Evolutionary conservation across 2,888 invertebrate species (phyloP), one percentile per base, ranked within the genome.

Genomic region (Amphipyra berbera): DNA sequence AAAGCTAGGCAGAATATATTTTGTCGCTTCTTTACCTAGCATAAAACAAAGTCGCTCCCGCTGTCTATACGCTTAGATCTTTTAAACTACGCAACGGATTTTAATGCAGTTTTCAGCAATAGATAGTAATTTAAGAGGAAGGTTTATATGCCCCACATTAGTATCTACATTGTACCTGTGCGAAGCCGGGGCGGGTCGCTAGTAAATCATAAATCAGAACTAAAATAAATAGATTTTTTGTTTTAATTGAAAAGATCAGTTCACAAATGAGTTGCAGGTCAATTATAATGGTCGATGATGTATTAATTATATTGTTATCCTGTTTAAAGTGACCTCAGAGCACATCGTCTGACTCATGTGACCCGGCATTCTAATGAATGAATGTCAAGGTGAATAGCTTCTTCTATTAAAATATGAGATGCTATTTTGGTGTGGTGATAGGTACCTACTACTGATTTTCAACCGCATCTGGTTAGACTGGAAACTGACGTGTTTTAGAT

Each of bases 321-420:
- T 79, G 70, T 67, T 27, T 8, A 38, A 44, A 47, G 46, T 67
- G 64, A 66, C 78, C 69, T 78, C 67, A 70, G 63, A 46, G 21
- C 3, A 21, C 21, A 21, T 21, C 35, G 14, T 62, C 52, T 79
- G 78, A 79, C 38, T 79, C 78, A 80, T 53, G 9, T 41, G 58
- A 69, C 56, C 65, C 37, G 49, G 35, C 76, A 67, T 73, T 75
- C 66, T 67, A 58, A 53, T 45, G 15, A 14, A 27, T 30, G 56
- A 78, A 81, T 72, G 81, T 68, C 81, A 79, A 79, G 79, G 79
- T 55, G 21, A 5, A 47, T 14, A 50, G 46, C 8, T 14, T 62
- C 54, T 60, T 60, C 21, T 21, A 21, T 21, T 21, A 21, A 33
- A 41, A 41, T 42, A 33, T 41, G 40, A 38, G 4, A 9, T 40